A percentile compares a stretch with the other conserved stretches of the same genome.
Conservation (phyloP, 2,888 invertebrate genomes). For the Magallana nippona region DNA sequence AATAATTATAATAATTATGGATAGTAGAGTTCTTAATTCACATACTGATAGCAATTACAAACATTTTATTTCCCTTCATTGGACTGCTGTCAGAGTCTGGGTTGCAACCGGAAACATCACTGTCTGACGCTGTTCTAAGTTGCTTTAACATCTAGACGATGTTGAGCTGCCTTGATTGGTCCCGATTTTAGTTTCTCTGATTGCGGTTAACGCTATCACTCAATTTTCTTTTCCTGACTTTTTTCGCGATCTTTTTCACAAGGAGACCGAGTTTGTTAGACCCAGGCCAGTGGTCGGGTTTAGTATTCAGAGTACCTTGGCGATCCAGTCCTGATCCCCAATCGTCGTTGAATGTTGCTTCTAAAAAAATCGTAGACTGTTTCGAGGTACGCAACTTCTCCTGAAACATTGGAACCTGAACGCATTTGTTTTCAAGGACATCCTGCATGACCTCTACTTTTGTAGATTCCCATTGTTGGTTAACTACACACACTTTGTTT, state of each 20-base stretch:
- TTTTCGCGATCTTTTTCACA: neutral
- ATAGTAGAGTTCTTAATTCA: too few species aligned
- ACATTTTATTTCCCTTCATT: too few species aligned
- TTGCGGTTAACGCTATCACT: slow-evolving; percentile 1
- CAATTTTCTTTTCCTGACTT: neutral
- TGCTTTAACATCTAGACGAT: too few species aligned
- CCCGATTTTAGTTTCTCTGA: neutral
- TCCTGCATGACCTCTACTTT: too few species aligned
- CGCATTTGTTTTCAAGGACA: too few species aligned
- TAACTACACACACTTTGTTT: too few species aligned
- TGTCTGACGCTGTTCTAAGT: too few species aligned
- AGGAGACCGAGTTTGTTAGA: slow-evolving; percentile 8
- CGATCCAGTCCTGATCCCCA: slow-evolving; percentile 35
- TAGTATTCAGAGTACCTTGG: slow-evolving; percentile 6
- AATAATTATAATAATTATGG: too few species aligned
- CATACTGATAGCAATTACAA: too few species aligned
- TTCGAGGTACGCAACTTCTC: slow-evolving; percentile 4
- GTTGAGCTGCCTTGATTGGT: neutral
- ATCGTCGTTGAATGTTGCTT: slow-evolving; percentile 28
- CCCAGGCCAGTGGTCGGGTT: slow-evolving; percentile 28
- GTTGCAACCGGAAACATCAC: too few species aligned
- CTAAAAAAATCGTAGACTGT: neutral
- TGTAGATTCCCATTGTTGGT: too few species aligned
- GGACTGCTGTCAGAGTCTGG: neutral
- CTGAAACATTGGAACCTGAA: slow-evolving; percentile 9